A percentile compares a stretch with the other conserved stretches of the same genome.
Evolutionary conservation across 53 echinoderm and acorn worm genomes (phyloP).

Genomic region (Antedon mediterranea): DNA sequence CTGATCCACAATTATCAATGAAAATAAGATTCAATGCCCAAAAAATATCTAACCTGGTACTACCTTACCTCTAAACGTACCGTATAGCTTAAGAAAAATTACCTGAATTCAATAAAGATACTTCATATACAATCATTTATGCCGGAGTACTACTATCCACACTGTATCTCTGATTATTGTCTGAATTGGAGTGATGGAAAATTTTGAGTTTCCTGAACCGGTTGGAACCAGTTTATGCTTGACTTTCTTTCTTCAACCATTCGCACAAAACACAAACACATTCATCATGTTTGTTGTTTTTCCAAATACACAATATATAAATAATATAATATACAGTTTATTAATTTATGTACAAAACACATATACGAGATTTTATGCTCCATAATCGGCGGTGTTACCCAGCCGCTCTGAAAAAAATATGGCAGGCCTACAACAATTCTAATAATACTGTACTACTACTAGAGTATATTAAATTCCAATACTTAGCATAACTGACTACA

Average conservation of each 20-base stretch:
- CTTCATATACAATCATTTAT: not conserved
- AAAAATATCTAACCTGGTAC: not conserved
- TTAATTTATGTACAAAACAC: too few relatives aligned
- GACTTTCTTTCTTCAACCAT: not conserved
- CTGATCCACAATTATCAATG: not conserved
- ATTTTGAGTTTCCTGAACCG: constrained; percentile 87
- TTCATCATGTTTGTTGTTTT: too few relatives aligned
- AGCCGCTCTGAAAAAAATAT: too few relatives aligned
- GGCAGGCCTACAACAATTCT: too few relatives aligned
- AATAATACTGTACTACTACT: too few relatives aligned
- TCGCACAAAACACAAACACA: too few relatives aligned
- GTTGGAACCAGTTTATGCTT: constrained; percentile 73
- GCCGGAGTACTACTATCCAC: not conserved
- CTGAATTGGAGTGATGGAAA: constrained; percentile 82
- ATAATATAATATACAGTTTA: too few relatives aligned
- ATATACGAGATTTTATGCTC: too few relatives aligned
- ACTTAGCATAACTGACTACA: too few relatives aligned
- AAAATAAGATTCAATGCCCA: not conserved
- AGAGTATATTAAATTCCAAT: too few relatives aligned
- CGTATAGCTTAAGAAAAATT: not conserved
- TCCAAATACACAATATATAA: too few relatives aligned
- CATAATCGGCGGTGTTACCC: too few relatives aligned
- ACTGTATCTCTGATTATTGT: not conserved
- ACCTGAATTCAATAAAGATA: not conserved
- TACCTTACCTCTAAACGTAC: not conserved